Conservation (phyloP, 2,888 invertebrate species). For the Luperina testacea region DNA sequence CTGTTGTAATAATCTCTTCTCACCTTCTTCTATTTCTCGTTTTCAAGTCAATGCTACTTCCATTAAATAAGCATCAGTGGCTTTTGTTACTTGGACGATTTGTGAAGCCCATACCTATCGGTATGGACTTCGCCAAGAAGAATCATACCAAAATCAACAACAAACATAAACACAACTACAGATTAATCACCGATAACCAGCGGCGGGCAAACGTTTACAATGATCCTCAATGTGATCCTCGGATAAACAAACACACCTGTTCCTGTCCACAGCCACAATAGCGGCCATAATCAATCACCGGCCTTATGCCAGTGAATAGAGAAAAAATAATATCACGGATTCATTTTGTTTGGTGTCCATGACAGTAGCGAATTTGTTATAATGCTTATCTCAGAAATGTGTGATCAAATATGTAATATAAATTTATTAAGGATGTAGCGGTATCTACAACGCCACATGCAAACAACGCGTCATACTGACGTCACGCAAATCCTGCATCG, state of each 20-base stretch:
- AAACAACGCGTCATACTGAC: no score
- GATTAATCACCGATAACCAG: conserved; percentile 53
- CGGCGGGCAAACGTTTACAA: conserved; percentile 54
- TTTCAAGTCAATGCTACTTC: neutral
- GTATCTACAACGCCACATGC: no score
- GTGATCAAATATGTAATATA: neutral
- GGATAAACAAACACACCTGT: conserved; percentile 73
- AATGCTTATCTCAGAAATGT: neutral
- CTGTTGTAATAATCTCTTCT: neutral
- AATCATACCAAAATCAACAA: conserved; percentile 9
- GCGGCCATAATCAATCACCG: conserved; percentile 77
- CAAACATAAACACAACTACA: conserved; percentile 26
- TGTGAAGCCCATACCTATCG: neutral
- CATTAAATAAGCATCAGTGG: neutral
- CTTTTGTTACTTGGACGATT: neutral
- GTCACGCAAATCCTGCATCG: no score
- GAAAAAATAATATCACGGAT: conserved; percentile 76
- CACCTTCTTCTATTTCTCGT: neutral
- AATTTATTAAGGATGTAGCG: neutral
- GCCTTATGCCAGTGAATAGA: conserved; percentile 68
- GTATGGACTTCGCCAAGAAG: neutral
- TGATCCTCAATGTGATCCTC: conserved; percentile 46
- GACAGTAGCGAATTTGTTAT: conserved; percentile 35
- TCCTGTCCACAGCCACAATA: conserved; percentile 67
- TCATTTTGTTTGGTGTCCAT: conserved; percentile 66